Evolutionary conservation across 1,140 invertebrate genomes (phyloP).

Genomic region (Pristionchus pacificus): DNA sequence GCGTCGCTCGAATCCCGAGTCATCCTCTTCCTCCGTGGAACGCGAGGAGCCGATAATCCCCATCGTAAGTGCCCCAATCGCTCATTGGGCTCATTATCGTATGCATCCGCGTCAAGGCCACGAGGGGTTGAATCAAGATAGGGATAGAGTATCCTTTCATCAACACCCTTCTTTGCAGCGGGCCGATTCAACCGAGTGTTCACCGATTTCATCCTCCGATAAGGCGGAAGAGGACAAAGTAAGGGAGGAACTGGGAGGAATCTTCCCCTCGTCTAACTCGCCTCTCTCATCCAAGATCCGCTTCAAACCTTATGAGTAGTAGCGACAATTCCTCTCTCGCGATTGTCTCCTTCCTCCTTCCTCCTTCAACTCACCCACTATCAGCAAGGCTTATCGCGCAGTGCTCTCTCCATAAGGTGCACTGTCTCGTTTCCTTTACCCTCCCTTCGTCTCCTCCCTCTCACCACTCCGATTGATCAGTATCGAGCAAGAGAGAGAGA

Average conservation of each 20-base stretch:
- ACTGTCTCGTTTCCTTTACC: not conserved
- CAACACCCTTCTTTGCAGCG: not conserved
- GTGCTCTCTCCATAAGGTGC: no score
- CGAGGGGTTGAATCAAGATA: not conserved
- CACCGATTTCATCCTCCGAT: not conserved
- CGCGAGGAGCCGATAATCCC: not conserved
- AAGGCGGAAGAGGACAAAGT: not conserved
- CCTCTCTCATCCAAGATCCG: no score
- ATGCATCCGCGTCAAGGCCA: no score
- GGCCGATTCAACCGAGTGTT: not conserved
- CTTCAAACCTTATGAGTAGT: no score
- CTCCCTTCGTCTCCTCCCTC: not conserved
- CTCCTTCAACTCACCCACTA: not conserved
- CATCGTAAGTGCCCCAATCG: no score
- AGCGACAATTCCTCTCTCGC: not conserved
- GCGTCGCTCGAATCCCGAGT: conserved; percentile 29
- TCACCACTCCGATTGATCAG: conserved; percentile 8
- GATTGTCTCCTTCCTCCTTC: not conserved
- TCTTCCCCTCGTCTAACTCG: no score
- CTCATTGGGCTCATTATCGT: no score
- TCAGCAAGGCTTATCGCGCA: not conserved
- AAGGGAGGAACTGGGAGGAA: no score
- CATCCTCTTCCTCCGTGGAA: not conserved
- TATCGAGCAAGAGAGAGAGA: not conserved
- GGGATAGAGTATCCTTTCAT: not conserved